Evolutionary conservation across 1,140 invertebrate species (phyloP), one percentile per base, ranked within the genome.

Genomic region (Euura saliciscinereae): DNA sequence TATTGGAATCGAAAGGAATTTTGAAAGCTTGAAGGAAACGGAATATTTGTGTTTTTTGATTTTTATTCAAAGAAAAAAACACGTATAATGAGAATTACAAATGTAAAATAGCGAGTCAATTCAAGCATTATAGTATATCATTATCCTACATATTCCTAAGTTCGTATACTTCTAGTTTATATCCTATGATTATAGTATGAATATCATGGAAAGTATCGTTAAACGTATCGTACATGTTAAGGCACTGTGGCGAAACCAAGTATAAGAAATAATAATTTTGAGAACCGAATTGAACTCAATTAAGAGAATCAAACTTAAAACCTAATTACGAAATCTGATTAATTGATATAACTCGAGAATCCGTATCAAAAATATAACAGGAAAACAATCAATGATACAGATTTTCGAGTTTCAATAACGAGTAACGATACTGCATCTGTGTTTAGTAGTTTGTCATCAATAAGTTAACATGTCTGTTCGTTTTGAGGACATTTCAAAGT

Each of bases 101-200:
- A 74, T 74, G 71, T 76, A 73, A 65, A 69, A 72, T 76, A 76
- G 42, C 43, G 73, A 72, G 66, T 71, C 73, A 71, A 51, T 78
- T 73, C 77, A 74, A 70, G 76, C 71, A 74, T 78, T 76, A 59
- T 3, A 76, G 76, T 73, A 68, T 28, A 71, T 76, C 71, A 73
- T 76, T 75, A 78, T 74, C 71, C 68, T 73, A 73, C 42, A 74
- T 2, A 73, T 59, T 51, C 64, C 13, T 11, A 51, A 69, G 69
- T 45, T 64, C 69, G 59, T 74, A 46, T 3, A 28, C 44, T 67
- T 1, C 28, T 28, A 28, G 28, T 28, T 28, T 28, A 28, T 28
- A 28, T 28, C 28, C 28, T 28, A 28, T 28, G 28, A 28, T 28
- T 28, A 28, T 28, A 28, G 28, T 59, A 4, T 5, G 10, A 59